A percentile compares a stretch with the other conserved stretches of the same genome.
Conservation (phyloP, 2,113 vertebrate genomes). For the Cryptoleucopteryx plumbea region DNA sequence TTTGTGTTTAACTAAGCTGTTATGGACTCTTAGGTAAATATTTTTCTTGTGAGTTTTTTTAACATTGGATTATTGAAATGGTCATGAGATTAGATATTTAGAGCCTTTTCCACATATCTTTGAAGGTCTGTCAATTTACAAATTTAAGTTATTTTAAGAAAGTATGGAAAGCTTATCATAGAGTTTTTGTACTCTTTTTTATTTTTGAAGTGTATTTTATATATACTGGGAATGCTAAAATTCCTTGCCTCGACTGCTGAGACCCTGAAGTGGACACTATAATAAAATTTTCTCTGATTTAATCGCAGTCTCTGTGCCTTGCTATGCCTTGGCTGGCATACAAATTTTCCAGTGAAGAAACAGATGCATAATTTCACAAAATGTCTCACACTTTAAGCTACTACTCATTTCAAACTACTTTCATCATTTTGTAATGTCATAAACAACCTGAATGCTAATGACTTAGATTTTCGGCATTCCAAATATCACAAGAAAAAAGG, state of each 20-base stretch:
- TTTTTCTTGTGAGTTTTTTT: not conserved
- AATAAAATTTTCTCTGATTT: not conserved
- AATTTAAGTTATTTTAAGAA: not conserved
- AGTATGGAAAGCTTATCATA: accelerated
- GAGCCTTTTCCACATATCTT: not conserved
- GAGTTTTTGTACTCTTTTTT: not conserved
- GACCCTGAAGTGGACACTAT: not conserved
- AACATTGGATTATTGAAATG: not conserved
- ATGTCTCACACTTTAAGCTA: conserved; percentile 39
- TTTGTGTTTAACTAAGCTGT: not conserved
- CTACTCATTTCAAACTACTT: conserved; percentile 17
- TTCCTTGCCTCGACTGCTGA: not conserved
- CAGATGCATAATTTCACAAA: conserved; percentile 49
- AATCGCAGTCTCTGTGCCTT: not conserved
- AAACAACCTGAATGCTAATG: conserved; percentile 56
- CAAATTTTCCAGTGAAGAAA: conserved; percentile 33
- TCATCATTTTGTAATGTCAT: conserved; percentile 16
- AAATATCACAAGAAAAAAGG: not conserved
- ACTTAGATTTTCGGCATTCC: not conserved
- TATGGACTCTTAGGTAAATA: not conserved
- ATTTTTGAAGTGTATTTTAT: not conserved
- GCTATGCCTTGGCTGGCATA: not conserved
- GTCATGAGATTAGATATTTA: not conserved
- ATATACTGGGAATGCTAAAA: not conserved
- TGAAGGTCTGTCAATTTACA: not conserved